These are phyloP conservation scores for Palythoa caribaeorum DNA, from an alignment of 92 coral and sea anemone species.

Conservation along the genomic window DNA sequence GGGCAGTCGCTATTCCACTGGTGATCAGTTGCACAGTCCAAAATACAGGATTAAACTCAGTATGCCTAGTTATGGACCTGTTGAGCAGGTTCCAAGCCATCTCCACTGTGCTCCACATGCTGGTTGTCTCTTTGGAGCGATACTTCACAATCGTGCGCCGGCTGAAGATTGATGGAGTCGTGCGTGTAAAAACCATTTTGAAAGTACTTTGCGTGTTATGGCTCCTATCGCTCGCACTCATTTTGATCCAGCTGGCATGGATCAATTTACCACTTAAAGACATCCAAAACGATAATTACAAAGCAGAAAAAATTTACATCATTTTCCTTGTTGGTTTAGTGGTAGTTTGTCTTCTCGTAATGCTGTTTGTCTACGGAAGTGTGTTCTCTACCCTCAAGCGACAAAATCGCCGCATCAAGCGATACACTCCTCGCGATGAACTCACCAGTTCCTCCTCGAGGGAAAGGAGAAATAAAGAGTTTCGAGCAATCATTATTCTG, in stretches of 20 bases:
- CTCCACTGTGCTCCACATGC: slow-evolving; percentile 65
- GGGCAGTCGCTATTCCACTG: slow-evolving; percentile 56
- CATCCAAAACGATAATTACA: neutral
- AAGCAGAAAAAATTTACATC: slow-evolving; percentile 41
- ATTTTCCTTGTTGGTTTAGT: slow-evolving; percentile 26
- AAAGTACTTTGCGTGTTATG: slow-evolving; percentile 45
- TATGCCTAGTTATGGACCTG: slow-evolving; percentile 59
- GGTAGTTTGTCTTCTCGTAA: slow-evolving; percentile 40
- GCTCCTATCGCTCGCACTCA: slow-evolving; percentile 49
- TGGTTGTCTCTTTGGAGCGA: slow-evolving; percentile 68
- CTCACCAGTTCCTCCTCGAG: slow-evolving; percentile 38
- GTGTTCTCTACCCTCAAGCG: slow-evolving; percentile 47
- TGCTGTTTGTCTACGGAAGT: slow-evolving; percentile 51
- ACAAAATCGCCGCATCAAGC: slow-evolving; percentile 53
- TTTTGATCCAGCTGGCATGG: slow-evolving; percentile 60
- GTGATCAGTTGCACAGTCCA: slow-evolving; percentile 57
- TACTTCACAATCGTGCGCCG: slow-evolving; percentile 61
- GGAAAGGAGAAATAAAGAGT: slow-evolving; percentile 47
- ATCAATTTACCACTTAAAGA: slow-evolving; percentile 23
- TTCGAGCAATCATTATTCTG: slow-evolving; percentile 54
- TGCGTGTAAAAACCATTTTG: slow-evolving; percentile 26
- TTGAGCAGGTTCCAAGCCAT: slow-evolving; percentile 56
- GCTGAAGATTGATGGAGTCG: slow-evolving; percentile 44
- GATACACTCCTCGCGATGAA: slow-evolving; percentile 56
- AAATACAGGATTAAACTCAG: neutral